Base-by-base conservation (phyloP, 2,797 vertebrate species). In the Pseudotriccus pelzelni region DNA sequence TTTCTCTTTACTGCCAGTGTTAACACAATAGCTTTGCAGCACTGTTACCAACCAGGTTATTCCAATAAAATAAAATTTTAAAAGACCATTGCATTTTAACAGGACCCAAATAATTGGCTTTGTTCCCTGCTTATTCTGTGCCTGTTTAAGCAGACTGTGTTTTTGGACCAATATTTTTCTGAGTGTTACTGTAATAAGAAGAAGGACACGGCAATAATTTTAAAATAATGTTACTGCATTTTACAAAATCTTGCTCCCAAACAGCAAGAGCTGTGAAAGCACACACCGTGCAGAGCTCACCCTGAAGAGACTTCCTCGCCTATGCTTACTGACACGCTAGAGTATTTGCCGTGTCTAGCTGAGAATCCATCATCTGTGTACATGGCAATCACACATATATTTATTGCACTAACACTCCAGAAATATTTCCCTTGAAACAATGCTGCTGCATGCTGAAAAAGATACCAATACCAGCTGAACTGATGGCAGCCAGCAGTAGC, bases 361-460 rank as follows among this genome's bases (percentile, higher is more conserved):
- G 77, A 76, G 67, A 83, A 62, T 67, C 1, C 1, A 25, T 94
- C 49, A 27, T 75, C 59, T 73, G 28, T 64, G 55, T 87, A 18
- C n/a, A 53, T 43, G 20, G 16, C 39, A 77, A 44, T 87, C 63
- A 64, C n/a, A 56, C 46, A 6, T 80, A 27, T 43, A 66, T 87
- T 92, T 94, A 86, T 81, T 93, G 24, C 77, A 55, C 32, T 90
- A 49, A 77, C 77, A 58, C 49, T 79, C 60, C 30, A 77, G 74
- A 86, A 93, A 66, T 81, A 32, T 82, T 88, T 91, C 75, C 34
- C 67, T 81, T 77, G 62, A 89, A 88, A 93, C 66, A 92, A 32
- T 83, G 62, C 50, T 80, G 10, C 88, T 81, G n/a, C 39, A 22
- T 59, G 34, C 80, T 87, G 66, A 64, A 86, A 87, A 90, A 78